Percentiles rank a stretch among this genome's conserved stretches.
These are phyloP conservation scores for Ligdia adustata DNA, from an alignment of 2,888 invertebrate genomes.

Conservation along the genomic window DNA sequence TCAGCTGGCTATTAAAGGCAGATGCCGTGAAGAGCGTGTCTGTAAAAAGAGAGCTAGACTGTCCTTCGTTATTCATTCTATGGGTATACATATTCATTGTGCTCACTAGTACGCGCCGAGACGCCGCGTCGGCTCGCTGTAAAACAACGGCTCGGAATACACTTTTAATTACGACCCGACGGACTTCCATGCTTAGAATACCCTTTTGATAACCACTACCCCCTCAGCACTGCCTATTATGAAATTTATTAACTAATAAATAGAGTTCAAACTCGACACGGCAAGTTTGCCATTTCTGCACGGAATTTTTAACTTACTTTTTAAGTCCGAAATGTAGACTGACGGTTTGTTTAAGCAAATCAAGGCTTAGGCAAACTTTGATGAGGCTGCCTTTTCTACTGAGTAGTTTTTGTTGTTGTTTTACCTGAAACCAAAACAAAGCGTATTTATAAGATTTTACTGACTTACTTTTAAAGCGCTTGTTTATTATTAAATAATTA, in stretches of 20 bases:
- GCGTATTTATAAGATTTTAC: no score
- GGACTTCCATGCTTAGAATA: conserved; percentile 58
- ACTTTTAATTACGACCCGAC: conserved; percentile 64
- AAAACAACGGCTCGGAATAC: conserved; percentile 65
- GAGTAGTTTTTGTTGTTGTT: conserved; percentile 16
- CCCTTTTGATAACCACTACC: conserved; percentile 56
- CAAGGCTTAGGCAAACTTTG: conserved; percentile 24
- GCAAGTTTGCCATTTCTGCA: conserved; percentile 15
- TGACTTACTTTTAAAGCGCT: neutral
- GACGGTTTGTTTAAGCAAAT: conserved; percentile 33
- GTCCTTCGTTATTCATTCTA: conserved; percentile 48
- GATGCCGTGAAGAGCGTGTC: conserved; percentile 35
- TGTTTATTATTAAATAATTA: neutral
- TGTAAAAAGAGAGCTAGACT: conserved; percentile 48
- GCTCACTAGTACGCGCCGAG: conserved; percentile 54
- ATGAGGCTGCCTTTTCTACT: conserved; percentile 10
- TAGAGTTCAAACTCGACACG: conserved; percentile 39
- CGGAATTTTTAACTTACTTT: conserved; percentile 37
- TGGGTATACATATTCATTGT: conserved; percentile 51
- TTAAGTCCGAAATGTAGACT: conserved; percentile 31
- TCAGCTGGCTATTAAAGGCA: conserved; percentile 24
- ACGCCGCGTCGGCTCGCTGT: conserved; percentile 52
- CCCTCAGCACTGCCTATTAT: conserved; percentile 41
- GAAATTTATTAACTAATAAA: conserved; percentile 35
- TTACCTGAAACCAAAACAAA: conserved; percentile 47